phyloP scores from a whole-genome alignment of 1,140 invertebrate species.

The Pantala flavescens region DNA sequence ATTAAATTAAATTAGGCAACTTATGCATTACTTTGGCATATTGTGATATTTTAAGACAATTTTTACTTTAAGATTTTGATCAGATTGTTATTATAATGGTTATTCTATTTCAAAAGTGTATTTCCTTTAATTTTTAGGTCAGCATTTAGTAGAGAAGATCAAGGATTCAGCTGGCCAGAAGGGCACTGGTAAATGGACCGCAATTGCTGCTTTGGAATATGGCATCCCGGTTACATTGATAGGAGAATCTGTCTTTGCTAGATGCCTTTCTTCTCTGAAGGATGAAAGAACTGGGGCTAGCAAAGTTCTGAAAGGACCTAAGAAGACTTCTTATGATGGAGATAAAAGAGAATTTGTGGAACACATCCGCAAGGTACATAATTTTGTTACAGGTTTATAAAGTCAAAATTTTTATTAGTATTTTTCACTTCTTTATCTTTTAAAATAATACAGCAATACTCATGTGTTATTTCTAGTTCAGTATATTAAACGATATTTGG shows the following conservation, averaged over 20 bases:
- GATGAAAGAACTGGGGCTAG: conserved; percentile 75
- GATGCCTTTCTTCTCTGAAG: conserved; percentile 85
- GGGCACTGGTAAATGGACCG: conserved; percentile 99
- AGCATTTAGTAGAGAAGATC: conserved; percentile 78
- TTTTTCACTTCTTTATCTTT: too few relatives aligned
- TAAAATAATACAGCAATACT: conserved; percentile 28
- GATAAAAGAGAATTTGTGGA: conserved; percentile 75
- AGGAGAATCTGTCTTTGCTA: conserved; percentile 93
- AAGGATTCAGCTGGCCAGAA: conserved; percentile 95
- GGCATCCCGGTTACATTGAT: conserved; percentile 97
- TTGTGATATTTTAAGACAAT: too few relatives aligned
- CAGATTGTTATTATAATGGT: too few relatives aligned
- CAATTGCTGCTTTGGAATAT: conserved; percentile 89
- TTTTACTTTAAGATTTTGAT: too few relatives aligned
- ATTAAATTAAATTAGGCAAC: too few relatives aligned
- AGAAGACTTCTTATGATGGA: conserved; percentile 41
- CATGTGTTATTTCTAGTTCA: conserved; percentile 26
- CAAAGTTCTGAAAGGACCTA: conserved; percentile 59
- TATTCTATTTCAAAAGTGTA: too few relatives aligned
- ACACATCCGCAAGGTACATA: conserved; percentile 49
- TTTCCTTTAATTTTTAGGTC: too few relatives aligned
- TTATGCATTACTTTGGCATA: too few relatives aligned
- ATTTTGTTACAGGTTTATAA: not conserved
- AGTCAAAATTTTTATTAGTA: too few relatives aligned
- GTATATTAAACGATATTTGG: not conserved